phyloP scores from a whole-genome alignment of 37 sponge, comb jelly and placozoan species.

The Ianthella basta region DNA sequence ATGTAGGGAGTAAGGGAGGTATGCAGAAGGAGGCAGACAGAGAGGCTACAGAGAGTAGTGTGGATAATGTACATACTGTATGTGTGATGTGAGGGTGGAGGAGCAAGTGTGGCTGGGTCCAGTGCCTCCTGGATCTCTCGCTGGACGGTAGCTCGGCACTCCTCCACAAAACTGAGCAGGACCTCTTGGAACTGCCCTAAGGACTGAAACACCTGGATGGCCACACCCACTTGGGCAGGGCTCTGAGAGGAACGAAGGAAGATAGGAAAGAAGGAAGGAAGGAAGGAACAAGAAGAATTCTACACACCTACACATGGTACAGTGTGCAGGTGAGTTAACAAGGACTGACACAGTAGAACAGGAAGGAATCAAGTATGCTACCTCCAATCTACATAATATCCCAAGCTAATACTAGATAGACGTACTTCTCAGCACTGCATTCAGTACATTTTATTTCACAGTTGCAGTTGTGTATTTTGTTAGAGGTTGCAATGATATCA shows the following conservation, averaged over 20 bases:
- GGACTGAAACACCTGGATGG: constrained; percentile 94
- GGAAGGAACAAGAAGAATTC: neutral
- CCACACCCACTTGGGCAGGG: constrained; percentile 87
- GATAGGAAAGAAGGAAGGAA: too few relatives aligned
- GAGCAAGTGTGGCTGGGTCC: constrained; percentile 71
- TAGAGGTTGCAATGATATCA: too few relatives aligned
- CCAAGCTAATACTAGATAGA: too few relatives aligned
- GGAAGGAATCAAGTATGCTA: too few relatives aligned
- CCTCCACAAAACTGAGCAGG: constrained; percentile 54
- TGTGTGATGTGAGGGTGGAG: neutral
- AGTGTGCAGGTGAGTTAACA: neutral
- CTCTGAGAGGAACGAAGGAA: constrained; percentile 56
- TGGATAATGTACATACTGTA: neutral
- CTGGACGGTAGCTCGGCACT: constrained; percentile 62
- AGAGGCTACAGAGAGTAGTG: neutral
- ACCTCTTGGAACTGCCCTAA: constrained; percentile 73
- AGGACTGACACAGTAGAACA: neutral
- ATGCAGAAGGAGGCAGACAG: neutral
- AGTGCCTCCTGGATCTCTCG: constrained; percentile 72
- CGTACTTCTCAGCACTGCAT: too few relatives aligned
- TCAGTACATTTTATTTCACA: too few relatives aligned
- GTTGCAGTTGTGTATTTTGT: too few relatives aligned
- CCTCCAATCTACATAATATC: too few relatives aligned
- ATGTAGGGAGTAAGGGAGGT: neutral
- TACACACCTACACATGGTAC: neutral